A percentile compares a stretch with the other conserved stretches of the same genome.
Evolutionary conservation across 2,888 invertebrate genomes (phyloP).

Genomic region (Operophtera brumata): DNA sequence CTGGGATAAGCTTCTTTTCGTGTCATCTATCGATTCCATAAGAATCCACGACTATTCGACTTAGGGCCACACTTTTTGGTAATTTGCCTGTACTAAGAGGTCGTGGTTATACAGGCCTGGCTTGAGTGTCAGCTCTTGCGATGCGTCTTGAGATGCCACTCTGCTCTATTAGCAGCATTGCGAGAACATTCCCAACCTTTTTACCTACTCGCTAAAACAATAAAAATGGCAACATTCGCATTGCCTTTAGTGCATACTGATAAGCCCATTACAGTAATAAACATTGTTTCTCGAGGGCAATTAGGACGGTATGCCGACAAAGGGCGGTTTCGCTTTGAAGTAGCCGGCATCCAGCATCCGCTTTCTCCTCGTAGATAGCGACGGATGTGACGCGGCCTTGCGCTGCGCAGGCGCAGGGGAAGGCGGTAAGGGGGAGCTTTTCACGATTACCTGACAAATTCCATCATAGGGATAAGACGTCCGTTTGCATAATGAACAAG

Average conservation of each 20-base stretch:
- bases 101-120: no score
- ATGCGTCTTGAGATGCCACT: no score
- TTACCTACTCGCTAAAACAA: constrained; percentile 32
- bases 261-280: constrained; percentile 58
- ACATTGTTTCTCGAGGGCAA: constrained; percentile 69
- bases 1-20: no score
- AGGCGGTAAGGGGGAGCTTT: constrained; percentile 57
- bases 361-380: constrained; percentile 69
- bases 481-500: constrained; percentile 48
- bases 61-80: no score
- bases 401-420: constrained; percentile 52
- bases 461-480: constrained; percentile 55
- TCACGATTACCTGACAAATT: constrained; percentile 77
- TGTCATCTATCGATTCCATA: no score
- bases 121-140: no score
- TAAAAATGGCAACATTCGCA: constrained; percentile 30
- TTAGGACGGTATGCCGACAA: constrained; percentile 64
- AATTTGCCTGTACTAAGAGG: no score
- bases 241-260: constrained; percentile 37
- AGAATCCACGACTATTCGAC: no score
- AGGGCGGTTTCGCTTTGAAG: constrained; percentile 62
- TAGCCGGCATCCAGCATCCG: constrained; percentile 68
- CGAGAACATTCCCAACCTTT: constrained; percentile 19
- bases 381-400: constrained; percentile 76
- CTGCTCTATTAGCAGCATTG: no score